Percentiles rank a stretch among this genome's conserved stretches.
These are phyloP conservation scores for Meriones unguiculatus DNA, from an alignment of 2,113 vertebrate species.

Conservation along the genomic window DNA sequence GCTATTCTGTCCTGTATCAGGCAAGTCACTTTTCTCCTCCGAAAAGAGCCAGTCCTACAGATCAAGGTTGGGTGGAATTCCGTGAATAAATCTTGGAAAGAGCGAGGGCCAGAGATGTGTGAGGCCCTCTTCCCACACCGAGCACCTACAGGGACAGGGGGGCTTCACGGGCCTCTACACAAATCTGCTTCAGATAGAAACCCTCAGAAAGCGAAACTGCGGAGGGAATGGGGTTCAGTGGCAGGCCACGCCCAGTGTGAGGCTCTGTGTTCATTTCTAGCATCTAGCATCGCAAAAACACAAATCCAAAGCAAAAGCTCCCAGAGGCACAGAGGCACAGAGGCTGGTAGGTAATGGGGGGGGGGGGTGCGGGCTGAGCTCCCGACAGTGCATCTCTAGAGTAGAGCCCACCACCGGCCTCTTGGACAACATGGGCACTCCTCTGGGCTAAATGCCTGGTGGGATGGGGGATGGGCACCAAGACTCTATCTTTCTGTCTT, in stretches of 20 bases:
- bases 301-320: slow-evolving; percentile 1
- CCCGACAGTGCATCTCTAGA: too few species aligned
- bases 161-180: neutral
- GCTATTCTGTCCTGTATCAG: neutral
- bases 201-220: neutral
- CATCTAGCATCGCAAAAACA: neutral
- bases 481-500: neutral
- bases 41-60: neutral
- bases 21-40: slow-evolving; percentile 5
- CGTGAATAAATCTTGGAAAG: neutral
- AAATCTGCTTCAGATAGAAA: neutral
- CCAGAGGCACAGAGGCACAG: neutral
- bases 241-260: neutral
- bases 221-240: neutral
- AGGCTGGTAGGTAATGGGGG: neutral
- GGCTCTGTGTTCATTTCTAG: neutral
- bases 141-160: neutral
- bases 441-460: neutral
- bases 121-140: neutral
- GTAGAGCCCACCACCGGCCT: neutral
- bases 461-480: neutral
- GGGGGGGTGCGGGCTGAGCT: neutral
- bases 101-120: neutral
- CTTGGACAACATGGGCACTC: neutral
- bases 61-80: neutral